Evolutionary conservation across 2,797 vertebrate genomes (phyloP).

Genomic region (Enteromius unitaeniatus): DNA sequence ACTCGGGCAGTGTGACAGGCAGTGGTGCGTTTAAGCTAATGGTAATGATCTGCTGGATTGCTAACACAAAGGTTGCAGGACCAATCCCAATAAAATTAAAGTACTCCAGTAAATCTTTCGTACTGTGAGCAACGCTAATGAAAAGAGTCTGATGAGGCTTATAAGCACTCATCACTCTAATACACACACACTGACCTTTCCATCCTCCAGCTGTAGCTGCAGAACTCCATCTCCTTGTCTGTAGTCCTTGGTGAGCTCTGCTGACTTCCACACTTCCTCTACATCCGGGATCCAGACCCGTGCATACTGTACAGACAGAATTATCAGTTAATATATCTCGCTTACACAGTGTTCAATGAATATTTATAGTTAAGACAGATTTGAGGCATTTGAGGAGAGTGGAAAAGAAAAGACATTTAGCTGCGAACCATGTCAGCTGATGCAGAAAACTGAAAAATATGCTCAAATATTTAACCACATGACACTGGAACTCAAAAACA

Average conservation of each 20-base stretch:
- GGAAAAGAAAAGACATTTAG: background rate
- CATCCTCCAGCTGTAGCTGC: slow-evolving; percentile 90
- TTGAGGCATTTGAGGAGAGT: background rate
- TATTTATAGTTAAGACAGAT: background rate
- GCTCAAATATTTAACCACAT: background rate
- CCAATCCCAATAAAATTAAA: background rate
- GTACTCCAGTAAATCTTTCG: background rate
- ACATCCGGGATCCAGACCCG: slow-evolving; percentile 97
- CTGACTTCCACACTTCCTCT: slow-evolving; percentile 97
- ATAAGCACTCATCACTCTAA: background rate
- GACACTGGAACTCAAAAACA: background rate
- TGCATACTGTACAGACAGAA: slow-evolving; percentile 82
- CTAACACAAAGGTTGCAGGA: background rate
- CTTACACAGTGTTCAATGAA: background rate
- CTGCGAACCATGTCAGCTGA: background rate
- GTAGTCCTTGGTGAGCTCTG: slow-evolving; percentile 93
- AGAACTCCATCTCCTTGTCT: slow-evolving; percentile 87
- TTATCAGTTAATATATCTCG: slow-evolving; percentile 3
- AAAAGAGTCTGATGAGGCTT: slow-evolving; percentile 9
- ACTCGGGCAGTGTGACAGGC: background rate
- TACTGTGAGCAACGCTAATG: background rate
- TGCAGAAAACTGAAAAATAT: background rate
- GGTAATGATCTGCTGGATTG: background rate
- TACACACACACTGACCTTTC: slow-evolving; percentile 79
- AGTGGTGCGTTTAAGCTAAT: background rate